phyloP scores from a whole-genome alignment of 2,113 vertebrate species.

The Smithornis capensis region DNA sequence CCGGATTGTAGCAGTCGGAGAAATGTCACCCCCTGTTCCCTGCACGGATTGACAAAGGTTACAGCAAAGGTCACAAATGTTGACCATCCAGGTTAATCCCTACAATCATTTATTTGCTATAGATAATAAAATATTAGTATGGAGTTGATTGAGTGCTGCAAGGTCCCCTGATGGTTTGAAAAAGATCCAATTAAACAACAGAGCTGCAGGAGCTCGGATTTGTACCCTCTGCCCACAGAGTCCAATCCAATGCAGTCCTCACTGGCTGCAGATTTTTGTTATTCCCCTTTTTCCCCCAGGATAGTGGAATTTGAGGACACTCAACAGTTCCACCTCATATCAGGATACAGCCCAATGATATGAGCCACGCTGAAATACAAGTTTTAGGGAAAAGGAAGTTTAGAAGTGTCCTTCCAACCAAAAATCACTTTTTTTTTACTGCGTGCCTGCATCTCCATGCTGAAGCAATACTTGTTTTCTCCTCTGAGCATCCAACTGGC shows the following conservation, averaged over 20 bases:
- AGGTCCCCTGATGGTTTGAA: background rate
- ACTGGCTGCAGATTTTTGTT: background rate
- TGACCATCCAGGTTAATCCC: background rate
- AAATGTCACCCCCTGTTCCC: background rate
- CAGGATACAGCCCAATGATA: background rate
- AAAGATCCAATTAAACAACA: background rate
- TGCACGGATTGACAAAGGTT: background rate
- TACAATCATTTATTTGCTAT: background rate
- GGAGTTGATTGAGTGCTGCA: background rate
- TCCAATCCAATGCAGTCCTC: background rate
- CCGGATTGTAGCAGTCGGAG: accelerated
- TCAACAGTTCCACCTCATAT: background rate
- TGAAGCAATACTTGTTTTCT: background rate
- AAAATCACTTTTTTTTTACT: background rate
- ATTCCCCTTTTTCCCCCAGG: background rate
- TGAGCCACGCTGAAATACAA: background rate
- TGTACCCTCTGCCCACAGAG: background rate
- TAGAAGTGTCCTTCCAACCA: background rate
- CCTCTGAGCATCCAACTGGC: background rate
- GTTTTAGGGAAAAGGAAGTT: background rate
- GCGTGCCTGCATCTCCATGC: background rate
- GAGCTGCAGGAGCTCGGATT: background rate
- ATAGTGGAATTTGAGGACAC: background rate
- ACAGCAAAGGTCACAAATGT: background rate
- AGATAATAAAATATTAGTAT: background rate